Percentiles rank a stretch among this genome's conserved stretches.
phyloP scores from a whole-genome alignment of 2,888 invertebrate genomes.

The Lochmaea capreae region DNA sequence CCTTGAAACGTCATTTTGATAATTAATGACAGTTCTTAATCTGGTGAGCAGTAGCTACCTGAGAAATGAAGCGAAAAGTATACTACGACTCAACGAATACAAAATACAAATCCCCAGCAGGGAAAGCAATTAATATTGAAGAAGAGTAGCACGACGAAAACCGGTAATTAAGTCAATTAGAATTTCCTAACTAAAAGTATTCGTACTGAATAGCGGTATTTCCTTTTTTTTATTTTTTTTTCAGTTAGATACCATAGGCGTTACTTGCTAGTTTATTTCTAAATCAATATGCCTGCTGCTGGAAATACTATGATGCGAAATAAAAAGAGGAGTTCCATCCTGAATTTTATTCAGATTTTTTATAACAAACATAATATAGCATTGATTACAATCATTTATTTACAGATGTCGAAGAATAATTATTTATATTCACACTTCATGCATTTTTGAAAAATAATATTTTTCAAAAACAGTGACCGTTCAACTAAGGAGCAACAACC shows the following conservation, averaged over 20 bases:
- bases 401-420: too few relatives aligned
- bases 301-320: too few relatives aligned
- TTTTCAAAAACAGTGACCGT: too few relatives aligned
- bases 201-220: slow-evolving; percentile 28
- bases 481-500: too few relatives aligned
- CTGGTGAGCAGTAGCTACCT: slow-evolving; percentile 34
- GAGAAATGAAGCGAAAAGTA: slow-evolving; percentile 38
- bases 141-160: slow-evolving; percentile 41
- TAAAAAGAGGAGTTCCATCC: background rate
- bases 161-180: slow-evolving; percentile 44
- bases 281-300: background rate
- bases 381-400: too few relatives aligned
- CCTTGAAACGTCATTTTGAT: slow-evolving; percentile 26
- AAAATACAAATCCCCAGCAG: slow-evolving; percentile 37
- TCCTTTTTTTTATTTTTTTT: slow-evolving; percentile 19
- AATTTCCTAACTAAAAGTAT: slow-evolving; percentile 41
- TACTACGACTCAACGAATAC: slow-evolving; percentile 34
- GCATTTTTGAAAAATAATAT: too few relatives aligned
- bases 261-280: background rate
- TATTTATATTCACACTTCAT: too few relatives aligned
- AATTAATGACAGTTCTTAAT: slow-evolving; percentile 34
- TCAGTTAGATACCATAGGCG: slow-evolving; percentile 12
- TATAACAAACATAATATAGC: too few relatives aligned
- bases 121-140: slow-evolving; percentile 40
- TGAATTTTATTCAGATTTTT: background rate